A percentile compares a stretch with the other conserved stretches of the same genome.
Conservation (phyloP, 2,113 vertebrate genomes). For the Oryctolagus cuniculus region mOryCun1.1 NC_091441.1:82892001-82892500, state of each 20-base stretch:
- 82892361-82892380: background rate
- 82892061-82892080: background rate
- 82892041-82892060: background rate
- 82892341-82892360: background rate
- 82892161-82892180: constrained; percentile 21
- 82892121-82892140: background rate
- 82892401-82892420: background rate
- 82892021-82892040: constrained; percentile 61
- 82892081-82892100: background rate
- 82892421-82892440: background rate
- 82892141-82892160: background rate
- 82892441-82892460: background rate
- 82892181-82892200: background rate
- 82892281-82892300: constrained; percentile 2
- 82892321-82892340: background rate
- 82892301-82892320: background rate
- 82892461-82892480: background rate
- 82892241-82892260: constrained; percentile 32
- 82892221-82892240: background rate
- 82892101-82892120: constrained; percentile 15
- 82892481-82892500: background rate
- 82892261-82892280: background rate
- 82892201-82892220: background rate
- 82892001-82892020: constrained; percentile 67
- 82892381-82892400: background rate